A percentile compares a stretch with the other conserved stretches of the same genome.
Conservation (phyloP, 2,797 vertebrate species). For the Chelmon rostratus region DNA sequence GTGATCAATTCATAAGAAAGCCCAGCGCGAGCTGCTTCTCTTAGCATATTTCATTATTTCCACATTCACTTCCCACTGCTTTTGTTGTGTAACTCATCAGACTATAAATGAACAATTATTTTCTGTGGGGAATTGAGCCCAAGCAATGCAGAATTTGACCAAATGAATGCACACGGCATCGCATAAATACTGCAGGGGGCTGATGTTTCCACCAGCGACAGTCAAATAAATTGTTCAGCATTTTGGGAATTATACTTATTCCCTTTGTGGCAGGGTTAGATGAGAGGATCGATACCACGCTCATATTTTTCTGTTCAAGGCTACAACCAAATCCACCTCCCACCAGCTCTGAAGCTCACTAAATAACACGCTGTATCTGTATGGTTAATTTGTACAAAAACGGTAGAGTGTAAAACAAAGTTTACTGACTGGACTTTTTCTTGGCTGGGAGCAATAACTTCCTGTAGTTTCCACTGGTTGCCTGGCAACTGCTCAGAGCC, state of each 20-base stretch:
- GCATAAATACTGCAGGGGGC: not conserved
- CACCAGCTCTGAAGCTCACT: not conserved
- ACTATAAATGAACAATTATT: constrained; percentile 56
- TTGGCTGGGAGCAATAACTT: constrained; percentile 15
- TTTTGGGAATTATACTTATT: constrained; percentile 23
- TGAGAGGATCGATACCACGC: constrained; percentile 19
- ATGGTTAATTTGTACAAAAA: constrained; percentile 4
- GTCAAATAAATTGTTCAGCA: constrained; percentile 8
- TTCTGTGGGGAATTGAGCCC: constrained; percentile 38
- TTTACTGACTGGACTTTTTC: not conserved
- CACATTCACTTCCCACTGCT: constrained; percentile 41
- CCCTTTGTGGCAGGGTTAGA: constrained; percentile 12
- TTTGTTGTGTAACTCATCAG: constrained; percentile 46
- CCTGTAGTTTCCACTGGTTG: constrained; percentile 14
- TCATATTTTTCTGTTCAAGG: not conserved
- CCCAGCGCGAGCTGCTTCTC: constrained; percentile 35
- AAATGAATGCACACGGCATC: constrained; percentile 36
- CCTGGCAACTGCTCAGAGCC: constrained; percentile 36
- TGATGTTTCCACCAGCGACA: constrained; percentile 15
- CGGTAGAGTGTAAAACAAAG: not conserved
- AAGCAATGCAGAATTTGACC: constrained; percentile 41
- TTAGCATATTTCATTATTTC: constrained; percentile 66
- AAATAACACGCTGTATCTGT: not conserved
- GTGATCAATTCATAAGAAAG: constrained; percentile 55
- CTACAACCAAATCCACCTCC: not conserved